Percentiles rank a stretch among this genome's conserved stretches.
These are phyloP conservation scores for Rutpela maculata DNA, from an alignment of 2,888 invertebrate genomes.

Conservation along the genomic window DNA sequence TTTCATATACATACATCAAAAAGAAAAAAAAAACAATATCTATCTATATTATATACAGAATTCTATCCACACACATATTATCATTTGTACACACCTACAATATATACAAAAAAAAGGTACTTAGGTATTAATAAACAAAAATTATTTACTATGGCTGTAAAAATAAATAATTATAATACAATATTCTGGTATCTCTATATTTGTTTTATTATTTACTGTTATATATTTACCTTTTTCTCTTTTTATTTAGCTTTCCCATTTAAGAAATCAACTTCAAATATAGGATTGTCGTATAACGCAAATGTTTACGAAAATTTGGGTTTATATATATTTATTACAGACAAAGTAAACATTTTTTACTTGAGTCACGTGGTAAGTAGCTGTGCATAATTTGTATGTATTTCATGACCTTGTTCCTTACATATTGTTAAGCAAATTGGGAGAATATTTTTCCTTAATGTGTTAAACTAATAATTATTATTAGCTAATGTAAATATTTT, in stretches of 20 bases:
- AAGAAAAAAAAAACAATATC: no score
- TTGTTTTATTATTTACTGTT: background rate
- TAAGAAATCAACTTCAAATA: background rate
- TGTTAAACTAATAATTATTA: conserved; percentile 9
- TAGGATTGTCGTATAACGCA: background rate
- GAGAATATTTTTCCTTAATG: background rate
- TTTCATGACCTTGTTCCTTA: conserved; percentile 15
- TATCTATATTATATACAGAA: no score
- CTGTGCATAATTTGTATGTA: conserved; percentile 25
- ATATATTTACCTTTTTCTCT: conserved; percentile 3
- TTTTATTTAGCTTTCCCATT: conserved; percentile 4
- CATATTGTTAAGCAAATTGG: conserved; percentile 17
- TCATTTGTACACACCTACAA: conserved; percentile 7
- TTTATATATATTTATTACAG: conserved; percentile 30
- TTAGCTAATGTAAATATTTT: conserved; percentile 6
- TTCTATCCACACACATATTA: background rate
- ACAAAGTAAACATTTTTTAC: conserved; percentile 31
- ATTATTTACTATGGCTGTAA: conserved; percentile 19
- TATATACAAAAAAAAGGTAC: conserved; percentile 17
- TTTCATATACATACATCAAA: no score
- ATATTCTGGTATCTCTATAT: background rate
- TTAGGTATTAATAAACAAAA: background rate
- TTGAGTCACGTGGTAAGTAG: conserved; percentile 24
- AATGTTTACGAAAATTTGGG: background rate
- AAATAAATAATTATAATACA: background rate